Base-by-base conservation (phyloP, 2,113 vertebrate genomes). In the Abramis brama region DNA sequence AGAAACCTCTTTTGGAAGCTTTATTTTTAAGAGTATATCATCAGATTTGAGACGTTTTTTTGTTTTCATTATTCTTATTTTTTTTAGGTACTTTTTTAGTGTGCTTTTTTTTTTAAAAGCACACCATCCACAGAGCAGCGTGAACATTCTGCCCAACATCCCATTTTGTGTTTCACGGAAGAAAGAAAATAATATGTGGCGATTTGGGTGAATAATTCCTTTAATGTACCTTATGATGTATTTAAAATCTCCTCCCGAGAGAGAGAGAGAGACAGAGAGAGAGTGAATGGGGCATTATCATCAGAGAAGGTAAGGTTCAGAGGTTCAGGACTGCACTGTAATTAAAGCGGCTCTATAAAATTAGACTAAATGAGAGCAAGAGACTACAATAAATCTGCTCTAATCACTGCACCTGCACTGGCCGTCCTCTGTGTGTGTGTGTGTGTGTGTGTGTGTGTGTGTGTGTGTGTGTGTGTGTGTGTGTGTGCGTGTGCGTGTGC, bases 381-480 rank as follows among this genome's bases (percentile, higher is more conserved):
- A 79, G 62, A 82, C 88, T 52, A 36, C 88, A 82, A 89, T 85
- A 85, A 82, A 89, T 83, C 87, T 90, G 76, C 84, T 92, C 91
- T 92, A 88, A 92, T 91, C 90, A 90, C 89, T 87, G 88, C 68
- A 85, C 83, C 85, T 68, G 84, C 85, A 90, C 85, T 82, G 62
- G 52, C 83, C 64, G 5, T 43, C 71, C 75, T 88, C 71, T 88
- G 47, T 59, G 64, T 78, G 82, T 47, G 81, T 86, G 86, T 64
- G 47, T 70, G 83, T 64, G 59, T 83, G 73, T 74, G 62, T 79
- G 43, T 81, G 59, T 33, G 27, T 27, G 59, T 59, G 80, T 60
- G 76, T 86, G 74, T 43, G 83, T 77, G 83, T 59, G 70, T 66
- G 30, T 2, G 30, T 68, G 70, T 52, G 62, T 59, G 60, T 50